A percentile compares a stretch with the other conserved stretches of the same genome.
These are phyloP conservation scores for Chunga burmeisteri DNA, from an alignment of 2,113 vertebrate genomes.

Conservation along the genomic window DNA sequence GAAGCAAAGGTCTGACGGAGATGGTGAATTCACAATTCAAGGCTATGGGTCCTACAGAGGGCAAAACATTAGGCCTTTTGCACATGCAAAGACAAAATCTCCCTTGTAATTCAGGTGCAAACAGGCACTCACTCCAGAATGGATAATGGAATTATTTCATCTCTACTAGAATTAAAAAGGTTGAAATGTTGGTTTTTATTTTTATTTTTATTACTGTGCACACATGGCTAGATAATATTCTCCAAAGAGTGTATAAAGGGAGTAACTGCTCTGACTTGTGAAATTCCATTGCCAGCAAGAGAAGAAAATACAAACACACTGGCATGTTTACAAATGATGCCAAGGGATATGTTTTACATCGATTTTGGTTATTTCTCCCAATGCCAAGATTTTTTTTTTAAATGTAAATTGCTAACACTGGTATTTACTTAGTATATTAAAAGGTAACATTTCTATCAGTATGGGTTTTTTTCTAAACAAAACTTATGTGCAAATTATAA, in stretches of 20 bases:
- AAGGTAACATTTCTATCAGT: neutral
- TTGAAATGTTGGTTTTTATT: neutral
- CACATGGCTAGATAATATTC: neutral
- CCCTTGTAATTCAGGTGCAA: neutral
- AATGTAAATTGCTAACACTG: neutral
- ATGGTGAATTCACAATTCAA: neutral
- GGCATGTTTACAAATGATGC: neutral
- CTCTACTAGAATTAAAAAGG: neutral
- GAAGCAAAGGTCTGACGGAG: neutral
- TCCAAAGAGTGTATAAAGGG: neutral
- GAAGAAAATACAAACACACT: neutral
- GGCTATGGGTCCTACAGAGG: neutral
- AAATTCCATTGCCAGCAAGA: neutral
- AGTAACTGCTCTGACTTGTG: neutral
- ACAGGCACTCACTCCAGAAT: neutral
- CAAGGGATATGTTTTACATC: neutral
- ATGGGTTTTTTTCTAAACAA: neutral
- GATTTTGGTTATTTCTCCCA: neutral
- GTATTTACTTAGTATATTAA: neutral
- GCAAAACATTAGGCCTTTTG: neutral
- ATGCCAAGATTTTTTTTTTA: neutral
- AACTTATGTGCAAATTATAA: neutral
- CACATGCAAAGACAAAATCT: neutral
- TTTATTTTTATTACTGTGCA: neutral
- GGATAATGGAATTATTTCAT: neutral